phyloP scores from a whole-genome alignment of 2,888 invertebrate genomes.

The Pseudococcus jackbeardsleyi region DNA sequence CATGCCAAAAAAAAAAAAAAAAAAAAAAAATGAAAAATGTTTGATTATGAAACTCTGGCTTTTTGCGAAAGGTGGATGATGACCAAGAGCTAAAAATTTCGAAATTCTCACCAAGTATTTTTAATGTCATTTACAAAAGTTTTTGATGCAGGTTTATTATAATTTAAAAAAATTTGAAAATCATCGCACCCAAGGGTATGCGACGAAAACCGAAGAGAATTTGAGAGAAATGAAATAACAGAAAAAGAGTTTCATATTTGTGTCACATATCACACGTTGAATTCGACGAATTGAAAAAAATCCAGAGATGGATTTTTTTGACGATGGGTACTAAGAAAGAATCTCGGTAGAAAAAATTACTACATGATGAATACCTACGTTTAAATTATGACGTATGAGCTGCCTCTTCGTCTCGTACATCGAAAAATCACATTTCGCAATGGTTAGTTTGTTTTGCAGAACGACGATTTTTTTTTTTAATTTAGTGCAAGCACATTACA shows the following conservation, averaged over 20 bases:
- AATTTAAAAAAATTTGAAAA: too few relatives aligned
- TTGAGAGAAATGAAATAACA: background rate
- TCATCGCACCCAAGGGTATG: too few relatives aligned
- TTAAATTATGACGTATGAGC: constrained; percentile 14
- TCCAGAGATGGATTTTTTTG: constrained; percentile 15
- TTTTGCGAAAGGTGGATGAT: too few relatives aligned
- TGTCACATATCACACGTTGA: background rate
- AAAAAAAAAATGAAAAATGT: too few relatives aligned
- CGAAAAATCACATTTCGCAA: constrained; percentile 36
- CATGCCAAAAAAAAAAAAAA: too few relatives aligned
- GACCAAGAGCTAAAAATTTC: too few relatives aligned
- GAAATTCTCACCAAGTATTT: too few relatives aligned
- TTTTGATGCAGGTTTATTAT: too few relatives aligned
- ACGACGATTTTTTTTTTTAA: constrained; percentile 45
- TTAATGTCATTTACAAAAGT: too few relatives aligned
- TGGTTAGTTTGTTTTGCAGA: constrained; percentile 52
- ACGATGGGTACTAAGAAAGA: background rate
- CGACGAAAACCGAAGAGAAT: too few relatives aligned
- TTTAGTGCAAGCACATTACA: constrained; percentile 25
- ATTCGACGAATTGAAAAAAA: background rate
- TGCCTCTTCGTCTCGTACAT: background rate
- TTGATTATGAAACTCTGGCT: too few relatives aligned
- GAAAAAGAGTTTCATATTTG: background rate
- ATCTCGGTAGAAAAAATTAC: background rate
- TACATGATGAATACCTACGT: background rate